Evolutionary conservation across 2,888 invertebrate genomes (phyloP).

Genomic region (Apeira syringaria): DNA sequence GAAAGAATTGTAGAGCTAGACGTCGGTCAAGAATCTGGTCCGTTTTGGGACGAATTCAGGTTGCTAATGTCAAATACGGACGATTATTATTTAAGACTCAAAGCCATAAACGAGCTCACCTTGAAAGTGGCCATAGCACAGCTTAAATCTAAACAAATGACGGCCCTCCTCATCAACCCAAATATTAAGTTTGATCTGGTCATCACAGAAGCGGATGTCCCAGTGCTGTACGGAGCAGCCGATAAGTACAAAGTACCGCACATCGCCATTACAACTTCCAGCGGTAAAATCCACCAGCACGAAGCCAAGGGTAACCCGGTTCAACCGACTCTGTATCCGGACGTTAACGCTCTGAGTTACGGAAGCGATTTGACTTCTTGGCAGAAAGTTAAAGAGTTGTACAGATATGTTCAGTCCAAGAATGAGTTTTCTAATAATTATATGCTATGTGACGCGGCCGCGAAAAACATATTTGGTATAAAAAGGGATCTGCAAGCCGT

Average conservation of each 20-base stretch:
- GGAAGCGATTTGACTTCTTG: conserved; percentile 60
- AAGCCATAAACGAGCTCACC: conserved; percentile 55
- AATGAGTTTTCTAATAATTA: conserved; percentile 65
- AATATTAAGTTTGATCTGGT: conserved; percentile 81
- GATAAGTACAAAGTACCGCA: conserved; percentile 80
- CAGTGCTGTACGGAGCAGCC: conserved; percentile 74
- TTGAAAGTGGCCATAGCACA: conserved; percentile 67
- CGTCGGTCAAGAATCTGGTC: conserved; percentile 61
- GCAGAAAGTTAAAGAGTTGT: conserved; percentile 60
- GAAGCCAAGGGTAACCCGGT: conserved; percentile 79
- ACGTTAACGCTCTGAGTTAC: conserved; percentile 67
- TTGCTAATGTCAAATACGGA: conserved; percentile 60
- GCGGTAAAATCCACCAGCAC: conserved; percentile 72
- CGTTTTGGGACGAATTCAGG: conserved; percentile 65
- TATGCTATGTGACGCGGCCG: conserved; percentile 61
- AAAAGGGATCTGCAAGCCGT: conserved; percentile 61
- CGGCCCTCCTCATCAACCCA: conserved; percentile 61
- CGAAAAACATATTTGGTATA: conserved; percentile 60
- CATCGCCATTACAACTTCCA: conserved; percentile 77
- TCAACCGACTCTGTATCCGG: conserved; percentile 78
- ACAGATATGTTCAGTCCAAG: conserved; percentile 56
- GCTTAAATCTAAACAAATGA: conserved; percentile 67
- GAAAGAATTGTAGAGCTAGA: conserved; percentile 67
- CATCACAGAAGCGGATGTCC: conserved; percentile 80
- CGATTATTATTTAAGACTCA: conserved; percentile 58